Evolutionary conservation across 1,140 invertebrate species (phyloP), one percentile per base, ranked within the genome.

Genomic region (Trachymyrmex septentrionalis): DNA sequence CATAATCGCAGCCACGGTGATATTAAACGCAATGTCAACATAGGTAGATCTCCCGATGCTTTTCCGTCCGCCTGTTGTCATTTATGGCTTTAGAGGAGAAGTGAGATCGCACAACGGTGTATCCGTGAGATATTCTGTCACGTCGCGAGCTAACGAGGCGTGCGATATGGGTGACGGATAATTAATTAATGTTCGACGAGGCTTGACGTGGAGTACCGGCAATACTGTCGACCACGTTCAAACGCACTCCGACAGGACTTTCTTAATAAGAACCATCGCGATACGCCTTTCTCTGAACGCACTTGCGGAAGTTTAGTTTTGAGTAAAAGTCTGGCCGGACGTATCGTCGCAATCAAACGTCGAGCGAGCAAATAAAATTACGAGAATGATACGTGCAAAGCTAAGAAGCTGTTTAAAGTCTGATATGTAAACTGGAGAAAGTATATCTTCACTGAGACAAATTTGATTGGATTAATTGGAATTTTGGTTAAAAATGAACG

Each of bases 161-260:
- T 61, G 84, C 87, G 75, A 86, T 76, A 81, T 63, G 57, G 24
- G n/a, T 63, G 61, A 67, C n/a, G 53, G 66, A 55, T 76, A 82
- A 90, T 90, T 84, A 90, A 90, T 90, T 90, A 84, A 53, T 50
- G 66, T 69, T 69, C 66, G 66, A 69, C 66, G 10, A 50, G 24
- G n/a, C 48, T 44, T 27, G 53, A 63, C 50, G 50, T 75, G 30
- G 7, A 75, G 34, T 50, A 50, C 59, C 55, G 21, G 34, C 16
- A 63, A 63, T 48, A 77, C 34, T 63, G 24, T 72, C 73, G 73
- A 44, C n/a, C 55, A 53, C 10, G 59, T 71, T 38, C 53, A 77
- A 44, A 64, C 76, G 82, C 80, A 72, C 71, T 67, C 59, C 72
- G 82, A 50, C 75, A 55, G 59, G 14, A 67, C 82, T 87, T 88